These are phyloP conservation scores for Puffinus mauretanicus DNA, from an alignment of 2,113 vertebrate species.

Conservation along the genomic window DNA sequence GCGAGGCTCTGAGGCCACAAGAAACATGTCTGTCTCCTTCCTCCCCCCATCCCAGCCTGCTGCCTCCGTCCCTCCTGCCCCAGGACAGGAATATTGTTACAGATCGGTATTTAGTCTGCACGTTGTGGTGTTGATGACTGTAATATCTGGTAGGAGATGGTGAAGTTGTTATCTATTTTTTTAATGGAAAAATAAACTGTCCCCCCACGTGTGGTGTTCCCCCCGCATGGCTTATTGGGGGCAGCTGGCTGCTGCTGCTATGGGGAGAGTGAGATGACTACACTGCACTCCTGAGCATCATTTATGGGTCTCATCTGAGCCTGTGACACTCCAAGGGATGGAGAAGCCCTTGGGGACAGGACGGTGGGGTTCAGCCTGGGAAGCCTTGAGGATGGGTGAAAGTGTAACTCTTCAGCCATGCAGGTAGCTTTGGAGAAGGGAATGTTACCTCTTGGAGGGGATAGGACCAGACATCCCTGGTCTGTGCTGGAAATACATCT, in stretches of 20 bases:
- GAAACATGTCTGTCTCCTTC: not conserved
- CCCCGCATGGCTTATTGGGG: fast-evolving
- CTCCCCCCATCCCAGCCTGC: not conserved
- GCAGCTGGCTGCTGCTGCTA: not conserved
- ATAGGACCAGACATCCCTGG: not conserved
- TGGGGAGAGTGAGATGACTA: not conserved
- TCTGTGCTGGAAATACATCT: not conserved
- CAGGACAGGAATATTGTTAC: not conserved
- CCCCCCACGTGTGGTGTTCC: not conserved
- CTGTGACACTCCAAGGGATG: not conserved
- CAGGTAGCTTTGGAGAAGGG: not conserved
- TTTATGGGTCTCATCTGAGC: not conserved
- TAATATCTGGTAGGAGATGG: constrained; percentile 32
- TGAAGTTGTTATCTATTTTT: constrained; percentile 64
- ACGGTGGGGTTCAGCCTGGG: not conserved
- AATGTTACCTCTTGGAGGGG: not conserved
- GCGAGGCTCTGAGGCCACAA: not conserved
- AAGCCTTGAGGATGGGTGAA: not conserved
- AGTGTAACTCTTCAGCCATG: not conserved
- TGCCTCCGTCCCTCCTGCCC: not conserved
- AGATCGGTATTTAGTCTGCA: not conserved
- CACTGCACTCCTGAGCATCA: fast-evolving
- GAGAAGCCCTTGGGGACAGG: not conserved
- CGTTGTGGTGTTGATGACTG: constrained; percentile 50
- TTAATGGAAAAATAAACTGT: constrained; percentile 65